These are phyloP conservation scores for Trissoscelio sp. DNA, from an alignment of 2,888 invertebrate species.

Conservation along the genomic window DNA sequence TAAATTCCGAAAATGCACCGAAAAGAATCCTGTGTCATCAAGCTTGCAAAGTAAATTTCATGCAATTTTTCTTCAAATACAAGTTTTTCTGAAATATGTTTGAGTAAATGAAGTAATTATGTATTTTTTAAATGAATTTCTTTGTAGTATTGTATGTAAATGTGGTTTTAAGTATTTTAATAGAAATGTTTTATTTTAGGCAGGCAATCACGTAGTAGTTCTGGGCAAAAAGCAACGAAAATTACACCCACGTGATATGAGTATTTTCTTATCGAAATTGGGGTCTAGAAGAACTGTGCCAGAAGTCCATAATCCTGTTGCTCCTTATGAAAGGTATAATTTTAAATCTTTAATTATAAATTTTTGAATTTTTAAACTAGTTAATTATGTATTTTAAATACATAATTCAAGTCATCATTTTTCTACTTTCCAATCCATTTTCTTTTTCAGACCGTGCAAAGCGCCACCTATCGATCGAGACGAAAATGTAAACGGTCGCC, in stretches of 20 bases:
- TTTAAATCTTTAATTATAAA: not conserved
- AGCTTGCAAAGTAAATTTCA: constrained; percentile 89
- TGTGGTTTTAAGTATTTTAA: too few species aligned
- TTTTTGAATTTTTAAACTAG: constrained; percentile 4
- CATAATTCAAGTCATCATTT: too few species aligned
- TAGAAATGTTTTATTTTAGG: too few species aligned
- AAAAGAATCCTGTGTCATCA: constrained; percentile 97
- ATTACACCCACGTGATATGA: constrained; percentile 78
- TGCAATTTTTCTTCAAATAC: too few species aligned
- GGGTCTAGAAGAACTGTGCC: constrained; percentile 74
- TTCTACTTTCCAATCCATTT: too few species aligned
- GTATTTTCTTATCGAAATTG: constrained; percentile 76
- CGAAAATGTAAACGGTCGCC: constrained; percentile 89
- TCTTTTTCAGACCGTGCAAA: constrained; percentile 83
- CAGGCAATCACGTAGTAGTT: constrained; percentile 90
- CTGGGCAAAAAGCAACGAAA: constrained; percentile 83
- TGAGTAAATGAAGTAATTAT: too few species aligned
- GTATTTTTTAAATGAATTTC: too few species aligned
- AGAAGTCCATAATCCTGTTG: constrained; percentile 60
- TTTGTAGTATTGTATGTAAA: too few species aligned
- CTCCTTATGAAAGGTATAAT: constrained; percentile 75
- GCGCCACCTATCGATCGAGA: constrained; percentile 86
- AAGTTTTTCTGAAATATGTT: too few species aligned
- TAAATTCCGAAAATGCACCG: constrained; percentile 91
- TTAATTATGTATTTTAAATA: too few species aligned